phyloP scores from a whole-genome alignment of 2,888 invertebrate species.

The Caenorhabditis uteleia region DNA sequence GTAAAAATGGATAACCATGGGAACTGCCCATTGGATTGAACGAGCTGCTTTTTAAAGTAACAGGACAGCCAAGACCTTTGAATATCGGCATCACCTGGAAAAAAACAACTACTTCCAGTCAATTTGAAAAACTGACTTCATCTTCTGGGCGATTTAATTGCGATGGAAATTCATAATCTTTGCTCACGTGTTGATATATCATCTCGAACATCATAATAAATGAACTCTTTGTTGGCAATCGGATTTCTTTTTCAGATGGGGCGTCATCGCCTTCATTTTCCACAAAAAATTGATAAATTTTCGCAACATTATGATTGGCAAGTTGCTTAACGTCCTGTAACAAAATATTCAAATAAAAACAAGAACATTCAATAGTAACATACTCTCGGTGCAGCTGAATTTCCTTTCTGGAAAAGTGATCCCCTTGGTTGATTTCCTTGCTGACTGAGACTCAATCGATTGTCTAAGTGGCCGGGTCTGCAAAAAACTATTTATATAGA shows the following conservation, averaged over 20 bases:
- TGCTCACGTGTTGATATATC: background rate
- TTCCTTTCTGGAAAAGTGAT: conserved; percentile 9
- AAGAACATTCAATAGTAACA: too few relatives aligned
- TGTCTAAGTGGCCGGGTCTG: conserved; percentile 3
- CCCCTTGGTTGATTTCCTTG: conserved; percentile 1
- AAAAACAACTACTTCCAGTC: too few relatives aligned
- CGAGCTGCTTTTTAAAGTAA: background rate
- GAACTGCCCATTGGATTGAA: background rate
- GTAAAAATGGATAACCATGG: background rate
- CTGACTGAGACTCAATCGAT: conserved; percentile 7
- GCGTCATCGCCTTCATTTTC: background rate
- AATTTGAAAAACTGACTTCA: too few relatives aligned
- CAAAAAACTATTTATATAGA: background rate
- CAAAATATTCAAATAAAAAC: background rate
- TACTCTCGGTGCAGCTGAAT: conserved; percentile 7
- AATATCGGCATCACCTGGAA: background rate
- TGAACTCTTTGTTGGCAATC: background rate
- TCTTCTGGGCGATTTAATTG: background rate
- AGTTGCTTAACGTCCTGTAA: background rate
- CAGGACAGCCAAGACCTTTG: background rate
- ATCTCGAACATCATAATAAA: background rate
- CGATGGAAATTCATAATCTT: background rate
- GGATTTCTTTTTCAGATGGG: background rate
- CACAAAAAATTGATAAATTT: background rate
- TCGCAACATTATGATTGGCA: background rate